Evolutionary conservation across 2,888 invertebrate species (phyloP).

Genomic region (Pseudococcus jackbeardsleyi): DNA sequence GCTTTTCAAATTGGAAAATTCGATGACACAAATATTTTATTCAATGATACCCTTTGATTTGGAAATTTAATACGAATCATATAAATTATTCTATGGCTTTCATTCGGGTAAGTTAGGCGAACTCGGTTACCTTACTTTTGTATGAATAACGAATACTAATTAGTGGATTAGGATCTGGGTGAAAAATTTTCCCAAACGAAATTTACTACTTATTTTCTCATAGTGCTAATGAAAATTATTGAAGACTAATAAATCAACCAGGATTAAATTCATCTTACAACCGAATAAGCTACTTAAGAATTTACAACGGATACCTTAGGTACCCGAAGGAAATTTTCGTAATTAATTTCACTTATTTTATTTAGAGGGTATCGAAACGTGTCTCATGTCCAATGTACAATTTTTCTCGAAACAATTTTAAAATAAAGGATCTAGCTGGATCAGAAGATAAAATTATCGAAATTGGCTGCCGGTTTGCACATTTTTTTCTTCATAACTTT

Average conservation of each 20-base stretch:
- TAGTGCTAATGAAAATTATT: slow-evolving; percentile 17
- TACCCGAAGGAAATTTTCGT: slow-evolving; percentile 9
- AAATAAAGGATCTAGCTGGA: too few species aligned
- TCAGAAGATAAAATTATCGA: too few species aligned
- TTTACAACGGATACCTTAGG: neutral
- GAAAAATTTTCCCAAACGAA: slow-evolving; percentile 35
- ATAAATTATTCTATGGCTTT: neutral
- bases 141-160: slow-evolving; percentile 42
- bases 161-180: slow-evolving; percentile 4
- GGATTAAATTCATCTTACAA: slow-evolving; percentile 25
- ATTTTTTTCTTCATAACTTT: too few species aligned
- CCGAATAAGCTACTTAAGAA: slow-evolving; percentile 14
- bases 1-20: neutral
- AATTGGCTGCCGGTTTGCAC: too few species aligned
- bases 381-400: too few species aligned
- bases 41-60: neutral
- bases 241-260: slow-evolving; percentile 20
- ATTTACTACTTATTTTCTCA: slow-evolving; percentile 13
- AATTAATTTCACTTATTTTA: slow-evolving; percentile 41
- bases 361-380: neutral
- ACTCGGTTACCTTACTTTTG: neutral
- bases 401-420: too few species aligned
- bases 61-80: neutral
- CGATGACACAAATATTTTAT: neutral
- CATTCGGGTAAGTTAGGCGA: neutral